Base-by-base conservation (phyloP, 2,888 invertebrate species). In the Drosophila peninsularis region DNA sequence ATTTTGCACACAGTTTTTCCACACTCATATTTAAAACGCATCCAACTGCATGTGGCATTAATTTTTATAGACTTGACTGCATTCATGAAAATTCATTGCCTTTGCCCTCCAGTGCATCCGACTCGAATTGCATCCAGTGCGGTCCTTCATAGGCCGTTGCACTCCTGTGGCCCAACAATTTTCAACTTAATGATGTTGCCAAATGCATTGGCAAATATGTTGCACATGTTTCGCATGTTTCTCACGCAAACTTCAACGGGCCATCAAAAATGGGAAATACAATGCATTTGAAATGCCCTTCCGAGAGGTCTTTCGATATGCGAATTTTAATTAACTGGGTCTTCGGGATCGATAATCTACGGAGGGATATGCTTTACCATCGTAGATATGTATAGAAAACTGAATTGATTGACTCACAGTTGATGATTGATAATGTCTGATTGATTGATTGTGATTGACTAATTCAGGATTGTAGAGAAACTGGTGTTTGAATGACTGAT, bases 11-110 rank as follows among this genome's bases (percentile, higher is more conserved):
- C 49, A 49, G 13, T 50, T 76, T 85, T 82, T 85, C 76, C 82
- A 85, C 80, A 82, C 80, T 82, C 88, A 82, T 82, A 82, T 88
- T 83, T 83, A 86, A 86, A 86, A 83, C 81, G 78, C 71, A 88
- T 60, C 73, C 77, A 87, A 87, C 75, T 74, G 79, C 69, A 67
- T 52, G 61, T 70, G 69, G 79, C 88, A 87, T 88, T 82, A 80
- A 82, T 85, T 90, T 89, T 90, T 85, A 82, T 85, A 86, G 88
- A 83, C 86, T 82, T 88, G 82, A 82, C 82, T 82, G 88, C 88
- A 88, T 88, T 82, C 82, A 83, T 83, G 82, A 83, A 83, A 83
- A 83, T 83, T 86, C 82, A 83, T 83, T 83, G 82, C 75, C 69
- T 74, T 37, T 37, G 37, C 37, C 52, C 69, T 56, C n/a, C 52